These are phyloP conservation scores for Malacosoma neustria DNA, from an alignment of 2,888 invertebrate genomes.

Conservation along the genomic window DNA sequence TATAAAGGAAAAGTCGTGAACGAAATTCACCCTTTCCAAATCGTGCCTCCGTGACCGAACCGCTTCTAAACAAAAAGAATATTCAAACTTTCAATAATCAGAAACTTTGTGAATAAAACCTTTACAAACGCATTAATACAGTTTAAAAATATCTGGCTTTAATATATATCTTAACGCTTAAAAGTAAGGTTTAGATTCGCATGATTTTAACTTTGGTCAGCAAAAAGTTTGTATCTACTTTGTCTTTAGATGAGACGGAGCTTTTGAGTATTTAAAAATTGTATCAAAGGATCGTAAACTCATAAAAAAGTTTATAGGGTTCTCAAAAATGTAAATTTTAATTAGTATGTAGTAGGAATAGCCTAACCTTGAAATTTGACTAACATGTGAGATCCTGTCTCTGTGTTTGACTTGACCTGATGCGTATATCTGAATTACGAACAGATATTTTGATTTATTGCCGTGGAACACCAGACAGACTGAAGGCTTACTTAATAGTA, in stretches of 20 bases:
- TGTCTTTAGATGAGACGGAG: background rate
- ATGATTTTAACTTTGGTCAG: background rate
- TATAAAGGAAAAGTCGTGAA: constrained; percentile 16
- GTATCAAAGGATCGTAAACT: background rate
- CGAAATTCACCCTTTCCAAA: constrained; percentile 23
- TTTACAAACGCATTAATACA: constrained; percentile 10
- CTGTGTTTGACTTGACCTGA: too few relatives aligned
- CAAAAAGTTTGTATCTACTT: background rate
- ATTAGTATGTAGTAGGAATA: too few relatives aligned
- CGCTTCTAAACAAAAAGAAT: constrained; percentile 23
- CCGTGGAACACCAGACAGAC: too few relatives aligned
- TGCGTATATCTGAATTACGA: too few relatives aligned
- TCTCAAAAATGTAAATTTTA: too few relatives aligned
- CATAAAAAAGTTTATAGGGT: background rate
- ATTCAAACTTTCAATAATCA: constrained; percentile 35
- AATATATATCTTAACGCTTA: constrained; percentile 5
- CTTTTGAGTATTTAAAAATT: constrained; percentile 30
- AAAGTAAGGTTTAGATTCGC: constrained; percentile 3
- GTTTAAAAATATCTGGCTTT: constrained; percentile 7
- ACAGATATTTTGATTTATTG: too few relatives aligned
- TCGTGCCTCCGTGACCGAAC: constrained; percentile 25
- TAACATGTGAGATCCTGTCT: too few relatives aligned
- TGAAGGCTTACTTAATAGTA: too few relatives aligned
- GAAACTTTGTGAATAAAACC: constrained; percentile 33
- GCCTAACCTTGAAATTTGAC: too few relatives aligned